Evolutionary conservation across 2,888 invertebrate genomes (phyloP).

Genomic region (Tricholauxania praeusta): DNA sequence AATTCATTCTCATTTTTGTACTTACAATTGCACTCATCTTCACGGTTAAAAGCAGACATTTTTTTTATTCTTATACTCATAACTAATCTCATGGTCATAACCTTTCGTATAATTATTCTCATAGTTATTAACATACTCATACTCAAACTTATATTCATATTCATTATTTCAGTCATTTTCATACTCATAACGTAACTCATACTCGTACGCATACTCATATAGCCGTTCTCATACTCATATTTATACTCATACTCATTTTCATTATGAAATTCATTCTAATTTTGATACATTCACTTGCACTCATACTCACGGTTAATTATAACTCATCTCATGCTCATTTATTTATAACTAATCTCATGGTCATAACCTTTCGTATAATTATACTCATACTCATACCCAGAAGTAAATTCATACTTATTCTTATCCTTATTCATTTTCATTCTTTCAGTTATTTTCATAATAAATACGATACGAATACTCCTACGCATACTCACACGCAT

Average conservation of each 20-base stretch:
- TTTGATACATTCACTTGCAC: not conserved
- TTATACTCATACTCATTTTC: not conserved
- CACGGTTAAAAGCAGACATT: too few relatives aligned
- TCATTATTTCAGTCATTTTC: not conserved
- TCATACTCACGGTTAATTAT: not conserved
- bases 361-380: not conserved
- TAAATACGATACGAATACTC: not conserved
- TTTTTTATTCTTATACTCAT: not conserved
- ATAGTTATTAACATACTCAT: not conserved
- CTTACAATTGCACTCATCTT: too few relatives aligned
- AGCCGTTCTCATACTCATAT: not conserved
- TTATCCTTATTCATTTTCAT: not conserved
- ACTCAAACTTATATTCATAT: not conserved
- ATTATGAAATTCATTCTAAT: not conserved
- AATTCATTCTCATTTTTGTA: too few relatives aligned
- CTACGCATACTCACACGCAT: not conserved
- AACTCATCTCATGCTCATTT: not conserved
- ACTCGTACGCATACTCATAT: not conserved
- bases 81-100: not conserved
- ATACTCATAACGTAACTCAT: not conserved
- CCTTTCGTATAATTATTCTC: not conserved
- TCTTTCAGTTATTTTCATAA: not conserved
- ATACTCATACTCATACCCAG: conserved; percentile 1
- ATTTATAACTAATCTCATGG: not conserved
- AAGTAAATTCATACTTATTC: not conserved